Evolutionary conservation across 2,888 invertebrate species (phyloP), one percentile per base, ranked within the genome.

Genomic region (Sinopyrophorus schimmeli): DNA sequence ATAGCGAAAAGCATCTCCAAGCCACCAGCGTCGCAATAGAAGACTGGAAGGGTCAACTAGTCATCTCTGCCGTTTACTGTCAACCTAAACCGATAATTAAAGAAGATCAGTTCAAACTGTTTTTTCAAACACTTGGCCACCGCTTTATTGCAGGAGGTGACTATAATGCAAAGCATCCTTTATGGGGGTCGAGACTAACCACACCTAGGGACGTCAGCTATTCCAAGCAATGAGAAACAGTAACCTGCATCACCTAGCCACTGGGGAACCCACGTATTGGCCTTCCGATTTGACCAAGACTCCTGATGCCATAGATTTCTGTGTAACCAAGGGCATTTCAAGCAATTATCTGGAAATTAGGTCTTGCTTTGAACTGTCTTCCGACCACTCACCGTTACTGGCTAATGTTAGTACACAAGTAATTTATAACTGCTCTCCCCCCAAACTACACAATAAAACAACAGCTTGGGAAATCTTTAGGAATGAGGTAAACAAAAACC

Each of bases 11-110:
- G 18, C 38, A 53, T 26, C 23, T 57, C 6, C 58, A 57, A 44
- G 50, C 50, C 11, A 57, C 54, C 12, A 54, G 41, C 16, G 11
- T 57, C 24, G 38, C 31, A 26, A 46, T 50, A 34, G 38, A 57
- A 31, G 47, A 46, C 32, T 28, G 18, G 21, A 16, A 35, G 16
- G 39, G 31, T 7, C 26, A 30, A 30, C 23, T 55, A 42, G 44
- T 30, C 12, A 15, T 55, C 15, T 49, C 53, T 23, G 55, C 46
- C 5, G 37, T 55, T 17, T 54, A 52, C 28, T 52, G 52, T 17
- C 52, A 43, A 37, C 52, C 52, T 17, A 46, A 47, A 21, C 47
- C 44, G 35, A 42, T 21, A 30, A 54, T 35, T 28, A 58, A 49
- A 46, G 37, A 42, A 39, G 31, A 55, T 38, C 3, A 27, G 12